These are phyloP conservation scores for Temnopleurus reevesii DNA, from an alignment of 53 echinoderm and acorn worm genomes.

Conservation along the genomic window DNA sequence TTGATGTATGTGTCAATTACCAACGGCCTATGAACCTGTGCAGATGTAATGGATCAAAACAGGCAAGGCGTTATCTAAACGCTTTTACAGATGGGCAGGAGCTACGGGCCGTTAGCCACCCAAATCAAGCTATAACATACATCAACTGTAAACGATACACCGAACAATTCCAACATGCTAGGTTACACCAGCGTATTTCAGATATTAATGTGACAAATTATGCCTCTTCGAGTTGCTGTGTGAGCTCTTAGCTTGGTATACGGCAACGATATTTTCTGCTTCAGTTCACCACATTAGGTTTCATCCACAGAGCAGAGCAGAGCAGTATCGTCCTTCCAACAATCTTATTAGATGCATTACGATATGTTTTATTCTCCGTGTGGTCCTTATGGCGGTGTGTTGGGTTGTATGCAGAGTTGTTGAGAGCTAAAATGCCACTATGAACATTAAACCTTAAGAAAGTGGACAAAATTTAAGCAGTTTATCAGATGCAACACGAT, in stretches of 20 bases:
- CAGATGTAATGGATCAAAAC: background rate
- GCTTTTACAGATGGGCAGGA: background rate
- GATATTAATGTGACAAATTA: conserved; percentile 19
- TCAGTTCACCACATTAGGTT: conserved; percentile 13
- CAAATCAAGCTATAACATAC: background rate
- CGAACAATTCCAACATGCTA: background rate
- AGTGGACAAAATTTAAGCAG: no score
- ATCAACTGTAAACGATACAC: background rate
- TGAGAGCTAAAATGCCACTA: background rate
- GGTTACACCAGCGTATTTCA: background rate
- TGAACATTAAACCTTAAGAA: no score
- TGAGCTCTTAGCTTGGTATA: conserved; percentile 4
- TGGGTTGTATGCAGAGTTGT: background rate
- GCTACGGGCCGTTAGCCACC: background rate
- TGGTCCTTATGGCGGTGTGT: background rate
- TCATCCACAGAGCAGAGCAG: conserved; percentile 13
- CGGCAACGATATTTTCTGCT: conserved; percentile 29
- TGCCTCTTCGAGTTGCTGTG: background rate
- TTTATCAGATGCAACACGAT: background rate
- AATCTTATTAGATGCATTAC: background rate
- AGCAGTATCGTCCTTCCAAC: background rate
- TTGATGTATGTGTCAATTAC: no score
- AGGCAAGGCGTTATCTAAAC: background rate
- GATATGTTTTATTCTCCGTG: background rate
- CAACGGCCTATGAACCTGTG: background rate